Conservation (phyloP, 2,113 vertebrate genomes). For the Melospiza melodia region DNA sequence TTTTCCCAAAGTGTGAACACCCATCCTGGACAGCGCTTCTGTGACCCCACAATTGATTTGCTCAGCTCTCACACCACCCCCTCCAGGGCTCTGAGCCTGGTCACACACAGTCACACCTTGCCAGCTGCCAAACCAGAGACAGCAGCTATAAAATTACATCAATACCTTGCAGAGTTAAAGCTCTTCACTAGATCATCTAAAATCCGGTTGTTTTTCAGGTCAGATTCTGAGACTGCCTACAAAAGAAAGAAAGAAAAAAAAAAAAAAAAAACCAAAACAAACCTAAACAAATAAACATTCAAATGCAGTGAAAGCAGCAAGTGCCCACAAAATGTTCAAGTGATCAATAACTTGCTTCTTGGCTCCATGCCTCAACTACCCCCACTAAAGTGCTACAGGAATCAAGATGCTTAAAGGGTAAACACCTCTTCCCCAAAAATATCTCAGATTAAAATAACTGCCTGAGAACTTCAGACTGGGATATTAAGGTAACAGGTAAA, state of each 20-base stretch:
- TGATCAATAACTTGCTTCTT: background rate
- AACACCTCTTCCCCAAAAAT: background rate
- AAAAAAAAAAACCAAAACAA: rapidly evolving
- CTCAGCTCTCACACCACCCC: background rate
- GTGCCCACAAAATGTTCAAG: constrained; percentile 19
- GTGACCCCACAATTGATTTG: rapidly evolving
- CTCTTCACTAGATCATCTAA: constrained; percentile 88
- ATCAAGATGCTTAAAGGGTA: background rate
- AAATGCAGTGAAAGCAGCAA: background rate
- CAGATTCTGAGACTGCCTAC: constrained; percentile 85
- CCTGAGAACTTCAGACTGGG: background rate
- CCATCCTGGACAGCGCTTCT: background rate
- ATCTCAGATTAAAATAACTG: background rate
- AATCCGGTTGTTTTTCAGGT: constrained; percentile 89
- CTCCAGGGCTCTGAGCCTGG: background rate
- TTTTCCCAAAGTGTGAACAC: background rate
- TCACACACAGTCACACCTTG: background rate
- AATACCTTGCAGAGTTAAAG: constrained; percentile 87
- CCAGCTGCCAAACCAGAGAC: background rate
- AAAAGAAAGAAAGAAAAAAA: constrained; percentile 13
- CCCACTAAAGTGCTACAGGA: background rate
- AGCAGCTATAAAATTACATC: background rate
- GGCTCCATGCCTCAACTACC: background rate
- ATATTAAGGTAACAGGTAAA: background rate
- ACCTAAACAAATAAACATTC: background rate